Percentiles rank a stretch among this genome's conserved stretches.
Evolutionary conservation across 2,888 invertebrate species (phyloP).

Genomic region (Melinaea menophilus): DNA sequence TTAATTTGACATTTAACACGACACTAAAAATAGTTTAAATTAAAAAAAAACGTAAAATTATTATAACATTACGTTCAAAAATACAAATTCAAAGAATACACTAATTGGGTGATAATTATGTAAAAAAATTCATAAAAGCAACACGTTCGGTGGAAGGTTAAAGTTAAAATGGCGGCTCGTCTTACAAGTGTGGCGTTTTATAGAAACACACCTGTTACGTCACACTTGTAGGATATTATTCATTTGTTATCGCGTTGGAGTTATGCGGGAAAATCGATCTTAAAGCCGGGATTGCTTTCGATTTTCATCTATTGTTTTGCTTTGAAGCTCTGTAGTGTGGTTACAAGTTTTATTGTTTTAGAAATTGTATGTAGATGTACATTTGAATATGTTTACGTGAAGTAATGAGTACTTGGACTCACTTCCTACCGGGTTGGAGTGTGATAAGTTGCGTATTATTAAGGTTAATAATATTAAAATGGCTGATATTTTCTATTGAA

Average conservation of each 20-base stretch:
- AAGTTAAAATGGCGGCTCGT: slow-evolving; percentile 63
- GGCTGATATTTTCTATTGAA: too few relatives aligned
- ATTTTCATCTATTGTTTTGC: slow-evolving; percentile 44
- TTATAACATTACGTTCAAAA: slow-evolving; percentile 28
- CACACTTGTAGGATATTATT: slow-evolving; percentile 61
- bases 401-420: neutral
- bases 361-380: slow-evolving; percentile 20
- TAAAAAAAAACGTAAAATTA: slow-evolving; percentile 10
- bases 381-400: slow-evolving; percentile 1
- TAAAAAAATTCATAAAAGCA: slow-evolving; percentile 43
- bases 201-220: slow-evolving; percentile 70
- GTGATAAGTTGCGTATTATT: too few relatives aligned
- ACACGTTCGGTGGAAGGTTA: slow-evolving; percentile 42
- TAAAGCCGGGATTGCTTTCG: slow-evolving; percentile 41
- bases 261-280: slow-evolving; percentile 43
- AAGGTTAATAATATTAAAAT: neutral
- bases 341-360: slow-evolving; percentile 35
- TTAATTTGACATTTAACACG: slow-evolving; percentile 42
- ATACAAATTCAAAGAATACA: slow-evolving; percentile 33
- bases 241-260: slow-evolving; percentile 55
- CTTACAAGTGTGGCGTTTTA: slow-evolving; percentile 59
- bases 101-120: slow-evolving; percentile 46
- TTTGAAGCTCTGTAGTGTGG: slow-evolving; percentile 28
- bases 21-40: slow-evolving; percentile 34
- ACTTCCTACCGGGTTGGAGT: slow-evolving; percentile 3